phyloP scores from a whole-genome alignment of 1,140 invertebrate species.

The Periplaneta americana region DNA sequence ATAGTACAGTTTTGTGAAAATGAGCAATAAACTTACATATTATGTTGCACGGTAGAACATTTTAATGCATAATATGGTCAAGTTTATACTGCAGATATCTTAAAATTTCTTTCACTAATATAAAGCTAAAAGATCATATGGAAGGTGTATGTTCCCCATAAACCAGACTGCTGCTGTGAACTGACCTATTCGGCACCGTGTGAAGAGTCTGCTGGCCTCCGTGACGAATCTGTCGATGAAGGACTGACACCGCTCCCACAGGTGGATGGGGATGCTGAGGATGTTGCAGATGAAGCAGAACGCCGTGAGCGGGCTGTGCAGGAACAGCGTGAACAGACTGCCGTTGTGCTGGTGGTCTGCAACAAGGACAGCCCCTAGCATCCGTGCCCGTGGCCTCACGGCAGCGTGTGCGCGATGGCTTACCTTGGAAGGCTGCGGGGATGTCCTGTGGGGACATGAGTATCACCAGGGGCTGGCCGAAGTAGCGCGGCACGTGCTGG shows the following conservation, averaged over 20 bases:
- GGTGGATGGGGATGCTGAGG: conserved; percentile 72
- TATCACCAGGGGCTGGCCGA: conserved; percentile 91
- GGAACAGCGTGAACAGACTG: conserved; percentile 90
- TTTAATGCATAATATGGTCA: too few species aligned
- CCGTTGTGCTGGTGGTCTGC: conserved; percentile 87
- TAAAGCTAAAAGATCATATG: too few species aligned
- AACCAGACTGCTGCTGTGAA: neutral
- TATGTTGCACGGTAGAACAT: too few species aligned
- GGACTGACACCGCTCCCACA: conserved; percentile 87
- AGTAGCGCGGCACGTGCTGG: conserved; percentile 85
- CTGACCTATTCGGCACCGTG: conserved; percentile 76
- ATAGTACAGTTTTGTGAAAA: too few species aligned
- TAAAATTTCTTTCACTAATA: too few species aligned
- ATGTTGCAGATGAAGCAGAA: conserved; percentile 91
- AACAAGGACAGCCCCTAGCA: conserved; percentile 4
- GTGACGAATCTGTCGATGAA: conserved; percentile 86
- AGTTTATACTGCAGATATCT: too few species aligned
- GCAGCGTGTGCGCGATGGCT: neutral
- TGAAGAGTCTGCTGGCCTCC: conserved; percentile 79
- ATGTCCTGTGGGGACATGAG: conserved; percentile 91
- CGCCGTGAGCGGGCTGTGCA: conserved; percentile 89
- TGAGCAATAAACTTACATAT: too few species aligned
- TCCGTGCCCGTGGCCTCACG: neutral
- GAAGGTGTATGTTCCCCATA: neutral
- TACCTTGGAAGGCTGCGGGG: conserved; percentile 76